phyloP scores from a whole-genome alignment of 2,888 invertebrate species.

The Stegana nigrithorax region DNA sequence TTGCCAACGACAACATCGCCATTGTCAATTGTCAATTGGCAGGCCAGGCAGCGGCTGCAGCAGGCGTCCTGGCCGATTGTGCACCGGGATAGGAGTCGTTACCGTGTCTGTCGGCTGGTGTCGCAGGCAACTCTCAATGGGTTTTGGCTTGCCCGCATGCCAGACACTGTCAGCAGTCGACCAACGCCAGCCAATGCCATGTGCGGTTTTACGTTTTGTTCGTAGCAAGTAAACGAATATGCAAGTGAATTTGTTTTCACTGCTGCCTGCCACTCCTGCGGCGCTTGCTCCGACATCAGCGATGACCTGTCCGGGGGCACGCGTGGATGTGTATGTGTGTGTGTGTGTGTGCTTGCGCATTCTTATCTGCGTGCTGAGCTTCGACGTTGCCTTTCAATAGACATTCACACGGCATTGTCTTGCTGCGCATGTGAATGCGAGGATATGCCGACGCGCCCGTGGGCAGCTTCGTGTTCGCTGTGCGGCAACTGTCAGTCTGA shows the following conservation, averaged over 20 bases:
- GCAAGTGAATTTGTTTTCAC: neutral
- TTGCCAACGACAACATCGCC: too few species aligned
- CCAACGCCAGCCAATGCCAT: neutral
- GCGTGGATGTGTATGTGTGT: neutral
- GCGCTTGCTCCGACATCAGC: too few species aligned
- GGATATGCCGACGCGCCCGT: neutral
- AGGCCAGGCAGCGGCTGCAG: too few species aligned
- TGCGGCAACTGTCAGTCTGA: conserved; percentile 5
- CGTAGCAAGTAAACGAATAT: neutral
- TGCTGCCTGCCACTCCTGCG: neutral
- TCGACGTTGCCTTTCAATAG: conserved; percentile 42
- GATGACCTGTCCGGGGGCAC: neutral
- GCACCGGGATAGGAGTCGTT: too few species aligned
- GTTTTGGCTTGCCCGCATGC: too few species aligned
- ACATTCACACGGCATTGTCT: conserved; percentile 32
- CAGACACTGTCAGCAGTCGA: too few species aligned
- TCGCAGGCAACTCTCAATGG: too few species aligned
- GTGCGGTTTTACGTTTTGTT: neutral
- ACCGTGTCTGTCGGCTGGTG: too few species aligned
- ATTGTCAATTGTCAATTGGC: too few species aligned
- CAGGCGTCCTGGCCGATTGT: too few species aligned
- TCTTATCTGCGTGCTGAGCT: conserved; percentile 11
- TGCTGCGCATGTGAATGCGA: too few species aligned
- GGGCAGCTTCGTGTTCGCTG: neutral
- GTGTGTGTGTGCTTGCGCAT: neutral